A percentile compares a stretch with the other conserved stretches of the same genome.
These are phyloP conservation scores for Adrianichthys oophorus DNA, from an alignment of 2,797 vertebrate genomes.

Conservation along the genomic window DNA sequence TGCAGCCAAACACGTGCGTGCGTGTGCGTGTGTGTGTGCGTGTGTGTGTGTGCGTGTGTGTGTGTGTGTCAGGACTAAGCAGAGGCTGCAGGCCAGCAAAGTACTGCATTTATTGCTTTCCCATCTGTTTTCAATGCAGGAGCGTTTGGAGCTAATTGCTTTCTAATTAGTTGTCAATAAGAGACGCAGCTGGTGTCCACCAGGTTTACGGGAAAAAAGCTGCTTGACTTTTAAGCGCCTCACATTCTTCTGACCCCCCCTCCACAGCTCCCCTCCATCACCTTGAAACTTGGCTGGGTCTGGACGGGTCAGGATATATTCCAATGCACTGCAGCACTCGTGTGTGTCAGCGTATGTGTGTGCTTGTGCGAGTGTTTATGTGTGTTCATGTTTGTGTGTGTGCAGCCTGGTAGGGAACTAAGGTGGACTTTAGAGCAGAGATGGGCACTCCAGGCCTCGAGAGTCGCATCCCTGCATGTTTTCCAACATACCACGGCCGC, in stretches of 20 bases:
- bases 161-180: conserved; percentile 83
- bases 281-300: conserved; percentile 20
- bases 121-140: conserved; percentile 80
- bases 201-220: conserved; percentile 50
- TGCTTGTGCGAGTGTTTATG: conserved; percentile 14
- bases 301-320: conserved; percentile 17
- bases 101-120: conserved; percentile 53
- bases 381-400: conserved; percentile 16
- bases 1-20: conserved; percentile 22
- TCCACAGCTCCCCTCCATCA: not conserved
- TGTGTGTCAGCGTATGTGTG: conserved; percentile 8
- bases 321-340: conserved; percentile 10
- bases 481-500: too few relatives aligned
- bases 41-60: conserved; percentile 15
- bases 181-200: conserved; percentile 71
- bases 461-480: too few relatives aligned
- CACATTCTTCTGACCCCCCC: conserved; percentile 10
- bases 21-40: conserved; percentile 18
- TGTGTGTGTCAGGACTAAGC: conserved; percentile 3
- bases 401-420: conserved; percentile 28
- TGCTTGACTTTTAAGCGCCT: conserved; percentile 23
- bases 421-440: conserved; percentile 10
- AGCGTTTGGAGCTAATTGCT: conserved; percentile 73
- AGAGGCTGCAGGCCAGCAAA: conserved; percentile 1
- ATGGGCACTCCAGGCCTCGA: too few relatives aligned